Percentiles rank a stretch among this genome's conserved stretches.
Conservation (phyloP, 1,140 invertebrate genomes). For the Anastrepha obliqua region DNA sequence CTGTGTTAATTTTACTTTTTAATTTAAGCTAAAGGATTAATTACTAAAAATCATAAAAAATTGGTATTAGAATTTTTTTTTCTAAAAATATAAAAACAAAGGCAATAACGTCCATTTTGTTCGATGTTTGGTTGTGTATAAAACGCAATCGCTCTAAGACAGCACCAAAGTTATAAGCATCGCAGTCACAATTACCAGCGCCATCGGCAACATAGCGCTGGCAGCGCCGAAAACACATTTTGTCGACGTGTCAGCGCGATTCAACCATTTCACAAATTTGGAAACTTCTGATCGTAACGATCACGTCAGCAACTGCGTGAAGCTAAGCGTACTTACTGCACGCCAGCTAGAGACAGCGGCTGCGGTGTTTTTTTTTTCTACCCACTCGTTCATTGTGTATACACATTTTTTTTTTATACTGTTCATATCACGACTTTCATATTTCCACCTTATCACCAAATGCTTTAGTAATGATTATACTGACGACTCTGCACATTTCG, state of each 20-base stretch:
- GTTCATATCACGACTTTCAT: not conserved
- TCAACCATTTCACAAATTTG: slow-evolving; percentile 27
- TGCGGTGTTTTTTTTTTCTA: not conserved
- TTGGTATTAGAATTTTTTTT: not conserved
- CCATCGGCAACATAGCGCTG: not conserved
- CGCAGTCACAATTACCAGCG: not conserved
- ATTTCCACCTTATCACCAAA: slow-evolving; percentile 16
- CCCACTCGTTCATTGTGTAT: not conserved
- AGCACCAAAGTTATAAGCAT: not conserved
- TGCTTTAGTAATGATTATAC: not conserved
- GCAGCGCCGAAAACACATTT: slow-evolving; percentile 39
- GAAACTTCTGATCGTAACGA: slow-evolving; percentile 33
- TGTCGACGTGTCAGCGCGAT: slow-evolving; percentile 34
- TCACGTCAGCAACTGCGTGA: not conserved
- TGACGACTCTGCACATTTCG: not conserved
- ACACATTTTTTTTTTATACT: not conserved
- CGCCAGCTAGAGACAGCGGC: not conserved
- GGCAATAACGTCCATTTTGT: not conserved
- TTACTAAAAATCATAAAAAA: not conserved
- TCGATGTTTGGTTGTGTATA: not conserved
- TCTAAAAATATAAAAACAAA: not conserved
- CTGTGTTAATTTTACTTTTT: not conserved
- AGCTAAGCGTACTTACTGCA: not conserved
- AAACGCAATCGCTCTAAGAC: not conserved
- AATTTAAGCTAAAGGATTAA: not conserved